Percentiles rank a stretch among this genome's conserved stretches.
These are phyloP conservation scores for Teleogryllus occipitalis DNA, from an alignment of 1,140 invertebrate genomes.

Conservation along the genomic window DNA sequence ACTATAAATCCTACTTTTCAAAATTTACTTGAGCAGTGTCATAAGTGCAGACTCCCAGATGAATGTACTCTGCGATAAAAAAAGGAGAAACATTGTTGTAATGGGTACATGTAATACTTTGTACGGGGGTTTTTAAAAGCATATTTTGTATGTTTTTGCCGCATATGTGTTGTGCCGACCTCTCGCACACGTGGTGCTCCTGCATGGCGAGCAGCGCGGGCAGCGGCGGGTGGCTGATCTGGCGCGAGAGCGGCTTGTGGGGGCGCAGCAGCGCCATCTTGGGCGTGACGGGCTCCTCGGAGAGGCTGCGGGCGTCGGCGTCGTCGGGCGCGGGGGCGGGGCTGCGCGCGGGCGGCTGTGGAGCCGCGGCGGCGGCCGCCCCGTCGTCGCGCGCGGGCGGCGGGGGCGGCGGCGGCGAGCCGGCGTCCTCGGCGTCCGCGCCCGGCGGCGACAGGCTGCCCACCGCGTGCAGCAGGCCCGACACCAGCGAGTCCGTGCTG, in stretches of 20 bases:
- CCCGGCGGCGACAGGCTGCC: constrained; percentile 7
- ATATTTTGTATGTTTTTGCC: no score
- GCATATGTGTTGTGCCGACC: no score
- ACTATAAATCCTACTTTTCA: no score
- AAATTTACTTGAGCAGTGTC: no score
- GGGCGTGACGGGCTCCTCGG: constrained; percentile 38
- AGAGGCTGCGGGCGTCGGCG: constrained; percentile 18
- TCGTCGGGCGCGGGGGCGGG: constrained; percentile 23
- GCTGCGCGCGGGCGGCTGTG: constrained; percentile 13
- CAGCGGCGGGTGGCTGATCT: constrained; percentile 34
- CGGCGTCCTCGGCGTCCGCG: not conserved
- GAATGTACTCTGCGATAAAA: no score
- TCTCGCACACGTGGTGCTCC: constrained; percentile 17
- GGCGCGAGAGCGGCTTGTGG: constrained; percentile 49
- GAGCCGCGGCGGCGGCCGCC: not conserved
- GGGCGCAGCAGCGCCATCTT: constrained; percentile 34
- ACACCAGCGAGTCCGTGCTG: constrained; percentile 28
- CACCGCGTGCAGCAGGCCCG: not conserved
- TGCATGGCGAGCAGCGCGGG: constrained; percentile 11
- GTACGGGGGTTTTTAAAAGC: no score
- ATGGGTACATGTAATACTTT: no score
- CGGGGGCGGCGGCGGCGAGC: no score
- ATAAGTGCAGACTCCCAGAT: no score
- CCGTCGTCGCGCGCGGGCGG: no score
- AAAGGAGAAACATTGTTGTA: no score